Evolutionary conservation across 2,113 vertebrate species (phyloP), one percentile per base, ranked within the genome.

Genomic region (Mormyrus iriodes): DNA sequence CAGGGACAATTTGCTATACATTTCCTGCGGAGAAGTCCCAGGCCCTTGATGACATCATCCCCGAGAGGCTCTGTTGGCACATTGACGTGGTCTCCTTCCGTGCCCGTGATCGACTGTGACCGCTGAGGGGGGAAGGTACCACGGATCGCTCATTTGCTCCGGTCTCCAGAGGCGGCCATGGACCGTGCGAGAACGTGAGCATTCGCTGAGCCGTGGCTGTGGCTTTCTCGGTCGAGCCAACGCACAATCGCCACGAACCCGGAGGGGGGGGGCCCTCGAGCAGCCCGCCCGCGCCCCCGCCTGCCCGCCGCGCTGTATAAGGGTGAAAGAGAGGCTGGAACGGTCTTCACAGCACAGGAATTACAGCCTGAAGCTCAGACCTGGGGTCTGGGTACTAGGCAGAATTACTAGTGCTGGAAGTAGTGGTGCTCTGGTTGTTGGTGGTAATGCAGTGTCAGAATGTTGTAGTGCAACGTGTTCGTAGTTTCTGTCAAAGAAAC

Each of bases 301-400:
- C n/a, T n/a, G n/a, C n/a, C 27, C 9, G 2, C 8, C 15, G 6
- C 46, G 69, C 69, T 52, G 21, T 8, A 27, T 44, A 9, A 49
- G 48, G 51, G 58, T 48, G 61, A 9, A 79, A 27, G 61, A 76
- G 2, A 87, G 89, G 27, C 82, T 12, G 31, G 48, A 4, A 17
- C 21, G 10, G 7, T 13, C 76, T 89, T 86, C 48, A 84, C 73
- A 65, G 35, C 42, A 42, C 55, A 46, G 42, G 44, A 65, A 73
- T 27, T 89, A 69, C 12, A 17, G 51, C 58, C 61, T 76, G 31
- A 89, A 17, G n/a, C 51, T 89, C 87, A 89, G 42, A 39, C 53
- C 31, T 42, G 21, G 0, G 19, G 42, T 10, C 6, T n/a, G 19
- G 27, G 39, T 86, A 89, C 69, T 65, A 44, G 55, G 19, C 53